Evolutionary conservation across 2,797 vertebrate genomes (phyloP), one percentile per base, ranked within the genome.

Genomic region (Paratrypauchen microcephalus): DNA sequence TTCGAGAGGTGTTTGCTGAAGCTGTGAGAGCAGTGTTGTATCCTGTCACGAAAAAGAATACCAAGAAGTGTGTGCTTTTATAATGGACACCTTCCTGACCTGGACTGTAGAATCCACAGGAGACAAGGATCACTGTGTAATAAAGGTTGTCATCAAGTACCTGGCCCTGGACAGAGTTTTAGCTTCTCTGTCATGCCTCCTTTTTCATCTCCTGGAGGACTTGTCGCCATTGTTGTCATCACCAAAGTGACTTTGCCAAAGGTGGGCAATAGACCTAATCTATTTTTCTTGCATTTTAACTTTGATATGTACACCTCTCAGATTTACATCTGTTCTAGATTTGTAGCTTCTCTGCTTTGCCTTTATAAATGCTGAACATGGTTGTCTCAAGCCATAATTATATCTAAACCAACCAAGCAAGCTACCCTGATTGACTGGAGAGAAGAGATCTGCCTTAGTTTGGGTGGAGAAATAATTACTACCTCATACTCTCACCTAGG

Each of bases 11-110:
- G 83, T 98, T 98, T 70, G 93, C 92, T 0, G 96, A 98, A 87
- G 95, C 96, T 5, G 95, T 97, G 66, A 93, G 95, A 28, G 96
- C 96, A 2, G 95, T 97, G 83, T 94, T 98, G 78, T 95, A 97
- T 77, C 96, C 96, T 58, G 93, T 94, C 80, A 92, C 91, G 59
- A 97, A 97, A 95, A 99, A 97, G 91, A 96, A 93, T 82, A 69
- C 88, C 82, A 96, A 95, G 81, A 98, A 95, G 86, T 98, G 95
- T 67, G 92, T 96, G 80, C 88, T 99, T 1, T 94, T 97, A 91
- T 96, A 97, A 90, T 87, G 58, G 72, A 83, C 41, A 70, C 80
- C 83, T 86, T 77, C 80, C 77, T 77, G 76, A 74, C 79, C 70
- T 78, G 86, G 86, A 89, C 87, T 87, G 79, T 69, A 71, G 82